A percentile compares a stretch with the other conserved stretches of the same genome.
phyloP scores from a whole-genome alignment of 2,888 invertebrate genomes.

The Hirtodrosophila alboralis region DNA sequence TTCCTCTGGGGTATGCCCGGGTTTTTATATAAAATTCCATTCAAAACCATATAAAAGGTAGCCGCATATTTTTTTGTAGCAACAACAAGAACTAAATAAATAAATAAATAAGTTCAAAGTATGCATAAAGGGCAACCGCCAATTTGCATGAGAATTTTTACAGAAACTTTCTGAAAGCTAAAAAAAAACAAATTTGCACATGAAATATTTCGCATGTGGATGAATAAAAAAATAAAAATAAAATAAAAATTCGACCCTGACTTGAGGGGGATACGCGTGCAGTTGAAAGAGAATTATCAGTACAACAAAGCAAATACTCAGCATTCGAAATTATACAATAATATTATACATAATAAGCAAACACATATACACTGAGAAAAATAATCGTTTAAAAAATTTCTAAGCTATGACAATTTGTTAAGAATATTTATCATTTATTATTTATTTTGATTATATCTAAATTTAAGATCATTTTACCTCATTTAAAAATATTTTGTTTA shows the following conservation, averaged over 20 bases:
- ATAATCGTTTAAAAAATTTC: too few species aligned
- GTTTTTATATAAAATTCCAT: conserved; percentile 15
- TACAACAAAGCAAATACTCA: conserved; percentile 1
- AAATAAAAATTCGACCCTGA: conserved; percentile 7
- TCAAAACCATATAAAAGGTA: neutral
- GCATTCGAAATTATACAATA: conserved; percentile 12
- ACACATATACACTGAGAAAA: too few species aligned
- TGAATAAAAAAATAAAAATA: neutral
- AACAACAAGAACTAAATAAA: neutral
- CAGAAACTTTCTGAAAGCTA: conserved; percentile 5
- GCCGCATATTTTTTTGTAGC: conserved; percentile 1
- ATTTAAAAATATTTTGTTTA: too few species aligned
- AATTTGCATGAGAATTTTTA: conserved; percentile 21
- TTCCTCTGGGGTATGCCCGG: neutral
- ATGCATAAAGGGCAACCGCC: conserved; percentile 11
- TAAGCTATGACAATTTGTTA: too few species aligned
- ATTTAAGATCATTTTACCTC: too few species aligned
- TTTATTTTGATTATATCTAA: too few species aligned
- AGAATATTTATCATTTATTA: too few species aligned
- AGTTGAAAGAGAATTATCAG: conserved; percentile 11
- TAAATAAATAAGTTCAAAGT: conserved; percentile 10
- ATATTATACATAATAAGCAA: neutral
- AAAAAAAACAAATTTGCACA: conserved; percentile 7
- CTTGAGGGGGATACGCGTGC: conserved; percentile 16
- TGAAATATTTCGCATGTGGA: neutral